Base-by-base conservation (phyloP, 2,797 vertebrate species). In the Microtus obscurus region DNA sequence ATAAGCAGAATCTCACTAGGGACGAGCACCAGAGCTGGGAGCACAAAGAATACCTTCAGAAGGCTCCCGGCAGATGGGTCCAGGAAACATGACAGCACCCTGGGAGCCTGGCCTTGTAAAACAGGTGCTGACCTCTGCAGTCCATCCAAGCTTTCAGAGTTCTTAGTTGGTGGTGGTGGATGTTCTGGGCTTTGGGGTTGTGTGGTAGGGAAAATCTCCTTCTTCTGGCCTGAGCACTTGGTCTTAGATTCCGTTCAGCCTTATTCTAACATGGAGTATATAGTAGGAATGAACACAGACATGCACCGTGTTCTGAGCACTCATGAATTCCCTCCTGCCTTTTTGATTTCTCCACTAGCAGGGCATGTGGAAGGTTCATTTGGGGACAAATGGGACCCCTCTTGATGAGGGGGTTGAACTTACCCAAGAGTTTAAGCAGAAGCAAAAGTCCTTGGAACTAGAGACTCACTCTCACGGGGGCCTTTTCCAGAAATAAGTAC, bases 31-130 rank as follows among this genome's bases (percentile, higher is more conserved):
- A 13, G 23, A 5, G 27, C 0, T n/a, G 34, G 45, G 45, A 9
- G 25, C 6, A 17, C 0, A 2, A 5, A 23, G 1, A 5, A 6
- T 0, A 0, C 2, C 16, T 31, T 48, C 43, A 71, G 34, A 25
- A 0, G 5, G 56, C 53, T 40, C 1, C 0, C 10, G 10, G 27
- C 1, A 3, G 48, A 0, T 56, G 16, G 13, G 43, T 61, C 83
- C 5, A 12, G 29, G 51, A 90, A 56, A 21, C 4, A 21, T 77
- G 17, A n/a, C n/a, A 85, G 48, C 61, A 4, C 6, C 0, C 6
- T 0, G 16, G 34, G 17, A 10, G 7, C 9, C 14, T 56, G 43
- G 13, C 67, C 31, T 40, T 11, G 0, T 13, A 21, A 6, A 40
- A 73, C 27, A 37, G 3, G 0, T 21, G 6, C n/a, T 34, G 71